Evolutionary conservation across 2,113 vertebrate species (phyloP).

Genomic region (Argyrosomus japonicus): DNA sequence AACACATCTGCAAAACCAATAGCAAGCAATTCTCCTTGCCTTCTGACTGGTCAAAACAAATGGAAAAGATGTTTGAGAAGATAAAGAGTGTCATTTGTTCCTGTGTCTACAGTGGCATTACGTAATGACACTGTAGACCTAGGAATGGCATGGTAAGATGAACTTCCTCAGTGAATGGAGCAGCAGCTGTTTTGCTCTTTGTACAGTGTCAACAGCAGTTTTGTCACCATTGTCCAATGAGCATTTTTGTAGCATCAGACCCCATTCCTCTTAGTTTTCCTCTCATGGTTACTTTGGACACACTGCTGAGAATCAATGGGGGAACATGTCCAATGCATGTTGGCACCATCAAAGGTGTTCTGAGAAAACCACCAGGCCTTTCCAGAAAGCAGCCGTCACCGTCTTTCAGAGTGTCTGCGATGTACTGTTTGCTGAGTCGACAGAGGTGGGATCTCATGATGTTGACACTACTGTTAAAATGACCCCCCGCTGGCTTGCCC

Average conservation of each 20-base stretch:
- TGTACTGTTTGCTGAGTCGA: constrained; percentile 82
- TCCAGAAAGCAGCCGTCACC: constrained; percentile 69
- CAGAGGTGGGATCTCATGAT: constrained; percentile 67
- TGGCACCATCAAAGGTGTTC: constrained; percentile 71
- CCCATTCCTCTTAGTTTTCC: constrained; percentile 25
- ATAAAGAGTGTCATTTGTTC: constrained; percentile 32
- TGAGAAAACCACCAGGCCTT: constrained; percentile 74
- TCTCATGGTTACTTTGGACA: constrained; percentile 49
- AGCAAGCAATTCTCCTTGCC: not conserved
- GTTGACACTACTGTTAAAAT: constrained; percentile 84
- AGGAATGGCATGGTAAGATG: constrained; percentile 27
- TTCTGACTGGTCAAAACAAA: constrained; percentile 31
- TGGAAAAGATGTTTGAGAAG: constrained; percentile 34
- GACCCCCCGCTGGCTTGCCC: constrained; percentile 78
- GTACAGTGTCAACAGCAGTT: constrained; percentile 23
- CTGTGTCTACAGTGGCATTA: constrained; percentile 40
- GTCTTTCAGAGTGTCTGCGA: constrained; percentile 59
- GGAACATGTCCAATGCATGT: constrained; percentile 51
- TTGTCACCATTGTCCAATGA: constrained; percentile 32
- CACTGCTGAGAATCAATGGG: constrained; percentile 16
- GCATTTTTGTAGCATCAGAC: constrained; percentile 39
- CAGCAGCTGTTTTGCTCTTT: constrained; percentile 50
- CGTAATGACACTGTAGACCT: constrained; percentile 47
- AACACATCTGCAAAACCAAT: constrained; percentile 43
- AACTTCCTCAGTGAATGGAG: constrained; percentile 43